Evolutionary conservation across 35 echinoderm and acorn worm genomes (phyloP).

Genomic region (Holothuria glaberrima): DNA sequence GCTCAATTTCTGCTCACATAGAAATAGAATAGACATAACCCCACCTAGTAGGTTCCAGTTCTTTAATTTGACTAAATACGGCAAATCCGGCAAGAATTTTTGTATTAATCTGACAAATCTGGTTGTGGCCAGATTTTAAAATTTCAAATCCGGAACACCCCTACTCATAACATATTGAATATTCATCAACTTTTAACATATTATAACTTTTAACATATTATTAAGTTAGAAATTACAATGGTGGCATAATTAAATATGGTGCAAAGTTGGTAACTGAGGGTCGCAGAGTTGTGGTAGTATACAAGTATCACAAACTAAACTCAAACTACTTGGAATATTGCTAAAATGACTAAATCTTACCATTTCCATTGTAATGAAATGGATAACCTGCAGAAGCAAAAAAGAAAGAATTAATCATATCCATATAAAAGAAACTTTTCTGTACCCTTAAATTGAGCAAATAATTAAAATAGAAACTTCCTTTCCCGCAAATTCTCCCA

Average conservation of each 20-base stretch:
- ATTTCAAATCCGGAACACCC: neutral
- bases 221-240: conserved; percentile 2
- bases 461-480: conserved; percentile 3
- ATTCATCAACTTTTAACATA: neutral
- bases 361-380: neutral
- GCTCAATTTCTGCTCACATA: no score
- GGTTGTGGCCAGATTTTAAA: neutral
- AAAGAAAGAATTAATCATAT: neutral
- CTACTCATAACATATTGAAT: neutral
- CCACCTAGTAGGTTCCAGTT: no score
- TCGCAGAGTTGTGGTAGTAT: neutral
- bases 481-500: neutral
- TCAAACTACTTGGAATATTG: neutral
- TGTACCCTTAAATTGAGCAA: conserved; percentile 1
- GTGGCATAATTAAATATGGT: neutral
- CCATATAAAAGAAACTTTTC: neutral
- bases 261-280: neutral
- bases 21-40: no score
- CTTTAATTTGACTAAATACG: neutral
- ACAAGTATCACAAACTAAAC: neutral
- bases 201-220: no score
- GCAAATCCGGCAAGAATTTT: neutral
- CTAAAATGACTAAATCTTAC: neutral
- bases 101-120: neutral
- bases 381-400: conserved; percentile 1